A percentile compares a stretch with the other conserved stretches of the same genome.
Evolutionary conservation across 2,888 invertebrate species (phyloP).

Genomic region (Cinara cedri): DNA sequence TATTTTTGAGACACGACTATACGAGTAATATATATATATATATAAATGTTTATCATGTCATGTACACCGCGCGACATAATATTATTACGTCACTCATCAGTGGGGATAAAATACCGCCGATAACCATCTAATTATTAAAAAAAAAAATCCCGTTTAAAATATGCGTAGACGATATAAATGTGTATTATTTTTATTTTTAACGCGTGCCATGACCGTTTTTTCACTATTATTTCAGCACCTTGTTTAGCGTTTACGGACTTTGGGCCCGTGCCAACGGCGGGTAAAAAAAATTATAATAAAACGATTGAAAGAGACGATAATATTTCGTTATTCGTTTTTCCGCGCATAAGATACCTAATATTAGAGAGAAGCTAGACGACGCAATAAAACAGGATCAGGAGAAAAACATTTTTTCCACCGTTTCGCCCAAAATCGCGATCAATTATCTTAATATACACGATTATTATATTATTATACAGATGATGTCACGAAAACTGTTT

Average conservation of each 20-base stretch:
- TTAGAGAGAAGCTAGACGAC: neutral
- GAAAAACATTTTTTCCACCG: neutral
- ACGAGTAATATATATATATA: neutral
- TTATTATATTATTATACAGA: no score
- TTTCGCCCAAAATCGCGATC: neutral
- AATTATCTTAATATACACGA: neutral
- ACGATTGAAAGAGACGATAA: constrained; percentile 3
- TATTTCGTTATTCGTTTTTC: neutral
- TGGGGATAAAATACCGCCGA: neutral
- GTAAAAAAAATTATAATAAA: neutral
- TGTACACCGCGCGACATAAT: neutral
- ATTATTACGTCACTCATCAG: no score
- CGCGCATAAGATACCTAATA: neutral
- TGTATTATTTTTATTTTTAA: constrained; percentile 25
- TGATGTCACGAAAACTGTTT: no score
- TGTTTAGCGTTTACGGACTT: constrained; percentile 16
- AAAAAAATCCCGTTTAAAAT: neutral
- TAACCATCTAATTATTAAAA: neutral
- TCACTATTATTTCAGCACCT: constrained; percentile 35
- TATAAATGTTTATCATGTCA: neutral
- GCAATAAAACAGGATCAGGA: constrained; percentile 30
- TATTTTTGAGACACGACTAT: constrained; percentile 7
- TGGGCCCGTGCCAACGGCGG: neutral
- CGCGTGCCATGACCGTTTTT: neutral
- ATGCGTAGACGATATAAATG: neutral